Percentiles rank a stretch among this genome's conserved stretches.
phyloP scores from a whole-genome alignment of 2,797 vertebrate genomes.

The Fundulus diaphanus region DNA sequence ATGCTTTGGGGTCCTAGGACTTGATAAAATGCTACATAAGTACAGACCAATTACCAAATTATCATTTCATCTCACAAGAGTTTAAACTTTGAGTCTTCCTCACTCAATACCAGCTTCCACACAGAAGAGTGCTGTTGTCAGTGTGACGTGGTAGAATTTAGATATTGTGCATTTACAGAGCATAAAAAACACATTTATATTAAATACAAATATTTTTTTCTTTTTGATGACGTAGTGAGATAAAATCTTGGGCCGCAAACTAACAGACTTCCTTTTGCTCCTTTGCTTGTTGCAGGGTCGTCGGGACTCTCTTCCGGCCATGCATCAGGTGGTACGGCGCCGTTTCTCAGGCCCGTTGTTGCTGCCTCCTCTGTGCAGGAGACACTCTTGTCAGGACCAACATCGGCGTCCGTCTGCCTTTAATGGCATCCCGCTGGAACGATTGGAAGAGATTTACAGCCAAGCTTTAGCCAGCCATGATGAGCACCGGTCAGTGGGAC shows the following conservation, averaged over 20 bases:
- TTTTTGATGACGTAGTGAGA: background rate
- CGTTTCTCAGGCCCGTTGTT: slow-evolving; percentile 84
- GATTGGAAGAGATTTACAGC: slow-evolving; percentile 71
- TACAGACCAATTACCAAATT: too few species aligned
- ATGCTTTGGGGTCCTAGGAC: too few species aligned
- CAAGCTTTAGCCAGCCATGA: slow-evolving; percentile 80
- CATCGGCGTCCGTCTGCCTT: slow-evolving; percentile 9
- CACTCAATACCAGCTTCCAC: background rate
- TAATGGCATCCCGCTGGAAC: slow-evolving; percentile 54
- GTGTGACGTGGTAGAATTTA: background rate
- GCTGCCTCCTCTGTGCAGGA: slow-evolving; percentile 81
- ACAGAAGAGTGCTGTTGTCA: background rate
- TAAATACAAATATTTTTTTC: background rate
- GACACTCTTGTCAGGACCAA: slow-evolving; percentile 74
- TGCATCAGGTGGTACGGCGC: slow-evolving; percentile 74
- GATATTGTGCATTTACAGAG: background rate
- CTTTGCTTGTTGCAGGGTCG: slow-evolving; percentile 62
- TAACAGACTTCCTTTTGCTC: background rate
- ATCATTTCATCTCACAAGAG: background rate
- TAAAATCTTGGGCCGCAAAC: background rate
- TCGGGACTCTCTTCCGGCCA: slow-evolving; percentile 57
- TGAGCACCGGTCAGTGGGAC: slow-evolving; percentile 63
- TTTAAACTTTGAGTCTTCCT: background rate
- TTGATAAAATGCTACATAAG: too few species aligned
- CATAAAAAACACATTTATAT: background rate